A percentile compares a stretch with the other conserved stretches of the same genome.
Conservation (phyloP, 2,113 vertebrate genomes). For the Petromus typicus region DNA sequence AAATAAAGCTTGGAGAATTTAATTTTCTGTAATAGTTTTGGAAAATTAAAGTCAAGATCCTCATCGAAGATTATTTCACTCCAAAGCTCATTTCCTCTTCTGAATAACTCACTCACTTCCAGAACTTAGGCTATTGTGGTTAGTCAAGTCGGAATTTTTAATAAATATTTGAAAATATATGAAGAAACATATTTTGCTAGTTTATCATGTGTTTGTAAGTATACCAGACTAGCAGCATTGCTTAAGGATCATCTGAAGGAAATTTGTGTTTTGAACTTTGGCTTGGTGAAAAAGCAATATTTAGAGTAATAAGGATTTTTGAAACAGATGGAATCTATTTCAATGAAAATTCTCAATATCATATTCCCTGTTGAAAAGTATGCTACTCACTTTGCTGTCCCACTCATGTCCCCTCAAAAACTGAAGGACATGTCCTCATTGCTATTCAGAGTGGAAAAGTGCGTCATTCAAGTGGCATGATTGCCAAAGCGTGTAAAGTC, state of each 20-base stretch:
- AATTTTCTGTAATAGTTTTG: conserved; percentile 27
- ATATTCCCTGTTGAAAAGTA: neutral
- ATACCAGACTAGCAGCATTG: neutral
- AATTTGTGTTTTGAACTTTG: conserved; percentile 38
- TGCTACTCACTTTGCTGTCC: neutral
- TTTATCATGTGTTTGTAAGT: neutral
- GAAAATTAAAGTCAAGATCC: conserved; percentile 8
- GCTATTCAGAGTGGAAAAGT: neutral
- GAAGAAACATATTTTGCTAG: conserved; percentile 5
- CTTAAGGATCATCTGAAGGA: neutral
- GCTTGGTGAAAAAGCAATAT: neutral
- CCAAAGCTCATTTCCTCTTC: neutral
- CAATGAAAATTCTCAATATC: conserved; percentile 23
- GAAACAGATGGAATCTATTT: neutral
- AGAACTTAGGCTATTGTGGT: neutral
- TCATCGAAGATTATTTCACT: conserved; percentile 28
- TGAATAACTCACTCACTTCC: neutral
- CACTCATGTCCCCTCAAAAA: neutral
- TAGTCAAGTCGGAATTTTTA: conserved; percentile 55
- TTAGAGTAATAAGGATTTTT: too few species aligned
- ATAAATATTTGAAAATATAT: conserved; percentile 1
- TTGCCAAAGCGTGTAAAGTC: neutral
- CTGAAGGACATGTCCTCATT: conserved; percentile 10
- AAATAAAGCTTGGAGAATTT: neutral
- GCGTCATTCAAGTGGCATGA: neutral